Conservation (phyloP, 2,888 invertebrate genomes). For the Melikaiella ostensackeni region DNA sequence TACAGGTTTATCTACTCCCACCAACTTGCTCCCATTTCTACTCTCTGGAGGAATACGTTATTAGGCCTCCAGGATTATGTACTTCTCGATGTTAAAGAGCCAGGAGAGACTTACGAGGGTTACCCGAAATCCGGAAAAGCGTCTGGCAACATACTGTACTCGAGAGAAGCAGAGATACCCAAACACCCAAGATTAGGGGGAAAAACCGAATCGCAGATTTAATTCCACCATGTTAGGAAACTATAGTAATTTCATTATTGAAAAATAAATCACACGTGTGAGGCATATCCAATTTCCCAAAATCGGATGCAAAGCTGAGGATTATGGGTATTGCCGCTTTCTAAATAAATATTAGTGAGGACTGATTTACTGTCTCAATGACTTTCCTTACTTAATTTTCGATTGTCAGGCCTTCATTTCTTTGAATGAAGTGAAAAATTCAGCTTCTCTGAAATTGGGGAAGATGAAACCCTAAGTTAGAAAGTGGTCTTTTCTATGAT, state of each 20-base stretch:
- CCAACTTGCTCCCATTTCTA: constrained; percentile 42
- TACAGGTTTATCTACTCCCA: constrained; percentile 38
- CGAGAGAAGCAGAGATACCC: constrained; percentile 45
- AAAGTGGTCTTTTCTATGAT: neutral
- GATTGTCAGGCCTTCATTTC: too few species aligned
- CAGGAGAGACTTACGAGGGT: constrained; percentile 47
- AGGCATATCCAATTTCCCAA: neutral
- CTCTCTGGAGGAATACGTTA: constrained; percentile 69
- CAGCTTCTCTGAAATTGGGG: too few species aligned
- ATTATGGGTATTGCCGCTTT: neutral
- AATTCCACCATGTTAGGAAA: constrained; percentile 22
- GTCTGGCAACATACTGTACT: constrained; percentile 24
- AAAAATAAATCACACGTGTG: constrained; percentile 27
- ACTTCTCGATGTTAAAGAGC: constrained; percentile 61
- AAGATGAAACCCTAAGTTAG: too few species aligned
- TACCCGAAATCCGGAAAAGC: constrained; percentile 40
- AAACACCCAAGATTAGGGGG: constrained; percentile 39
- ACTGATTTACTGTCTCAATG: neutral
- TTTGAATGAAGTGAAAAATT: too few species aligned
- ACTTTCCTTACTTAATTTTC: too few species aligned
- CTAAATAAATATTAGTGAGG: neutral
- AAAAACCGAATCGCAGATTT: constrained; percentile 37
- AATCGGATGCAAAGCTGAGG: neutral
- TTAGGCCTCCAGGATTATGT: constrained; percentile 70
- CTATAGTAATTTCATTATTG: constrained; percentile 24